Evolutionary conservation across 2,797 vertebrate species (phyloP), one percentile per base, ranked within the genome.

Genomic region (Syngnathus rostellatus): DNA sequence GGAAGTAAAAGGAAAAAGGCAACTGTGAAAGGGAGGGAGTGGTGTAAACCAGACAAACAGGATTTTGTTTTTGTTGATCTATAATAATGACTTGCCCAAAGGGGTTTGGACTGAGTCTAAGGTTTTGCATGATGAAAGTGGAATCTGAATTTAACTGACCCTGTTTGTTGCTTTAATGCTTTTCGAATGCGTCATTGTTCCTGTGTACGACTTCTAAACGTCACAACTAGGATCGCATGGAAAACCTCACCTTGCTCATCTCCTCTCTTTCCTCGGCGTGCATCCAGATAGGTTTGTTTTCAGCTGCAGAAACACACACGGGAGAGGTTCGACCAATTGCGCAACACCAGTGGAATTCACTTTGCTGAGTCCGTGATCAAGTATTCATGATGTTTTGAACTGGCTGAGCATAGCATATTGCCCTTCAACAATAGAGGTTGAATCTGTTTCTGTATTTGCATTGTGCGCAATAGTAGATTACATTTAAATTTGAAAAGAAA

Each of bases 221-320:
- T 62, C 41, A 45, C 39, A 21, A 19, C 8, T 5, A 21, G 11
- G 3, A 17, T 60, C 8, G 38, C 12, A 74, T 25, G 70, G 41
- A 38, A n/a, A 16, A 6, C 70, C 94, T 91, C 82, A 98, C 97
- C 92, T 94, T 98, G 89, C 95, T 98, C 95, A 96, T 95, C 83
- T 97, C 95, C 78, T 99, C 97, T 65, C 97, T 90, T 77, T 99
- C 97, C 81, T 99, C 97, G 0, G 97, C 97, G 1, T 99, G 97
- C 97, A 99, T 98, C 97, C 97, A 99, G 86, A 99, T 99, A 21
- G 97, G 97, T 73, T 99, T 99, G 90, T 99, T 98, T 71, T 98
- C 93, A 80, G 92, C 97, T 99, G 89, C 63, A 83, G 67, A 78
- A 66, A 82, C n/a, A 87, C 38, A 89, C 63, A 80, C 39, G 59